A percentile compares a stretch with the other conserved stretches of the same genome.
Evolutionary conservation across 1,140 invertebrate species (phyloP).

Genomic region (Chlorops oryzae): DNA sequence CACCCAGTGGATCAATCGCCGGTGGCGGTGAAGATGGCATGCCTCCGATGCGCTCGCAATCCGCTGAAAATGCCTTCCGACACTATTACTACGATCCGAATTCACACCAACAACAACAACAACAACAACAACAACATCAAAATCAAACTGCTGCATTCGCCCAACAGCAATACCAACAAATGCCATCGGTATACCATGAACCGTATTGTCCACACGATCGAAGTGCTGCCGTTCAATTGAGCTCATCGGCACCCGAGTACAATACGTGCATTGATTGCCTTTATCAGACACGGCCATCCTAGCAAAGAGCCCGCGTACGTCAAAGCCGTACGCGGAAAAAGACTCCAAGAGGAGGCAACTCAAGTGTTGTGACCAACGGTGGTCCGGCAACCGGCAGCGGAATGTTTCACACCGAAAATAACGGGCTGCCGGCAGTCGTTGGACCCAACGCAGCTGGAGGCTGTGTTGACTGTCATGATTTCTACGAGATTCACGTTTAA

Average conservation of each 20-base stretch:
- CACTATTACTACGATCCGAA: conserved; percentile 33
- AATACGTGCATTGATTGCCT: conserved; percentile 63
- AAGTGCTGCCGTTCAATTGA: conserved; percentile 44
- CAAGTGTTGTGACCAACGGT: conserved; percentile 9
- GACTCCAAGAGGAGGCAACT: conserved; percentile 37
- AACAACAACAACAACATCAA: conserved; percentile 16
- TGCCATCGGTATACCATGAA: conserved; percentile 8
- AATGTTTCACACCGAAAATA: neutral
- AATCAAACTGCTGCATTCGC: conserved; percentile 12
- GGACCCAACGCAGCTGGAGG: conserved; percentile 26
- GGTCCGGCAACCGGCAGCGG: conserved; percentile 14
- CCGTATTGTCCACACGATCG: conserved; percentile 29
- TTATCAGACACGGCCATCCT: conserved; percentile 54
- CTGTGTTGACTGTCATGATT: conserved; percentile 46
- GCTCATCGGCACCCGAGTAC: conserved; percentile 57
- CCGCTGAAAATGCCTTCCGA: conserved; percentile 42
- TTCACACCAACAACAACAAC: conserved; percentile 3
- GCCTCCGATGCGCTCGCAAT: conserved; percentile 43
- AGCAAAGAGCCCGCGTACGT: conserved; percentile 54
- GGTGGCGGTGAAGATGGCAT: no score
- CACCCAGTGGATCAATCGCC: conserved; percentile 24
- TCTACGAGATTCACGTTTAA: conserved; percentile 47
- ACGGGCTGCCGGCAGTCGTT: conserved; percentile 13
- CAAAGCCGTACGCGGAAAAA: conserved; percentile 48
- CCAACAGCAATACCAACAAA: conserved; percentile 19